phyloP scores from a whole-genome alignment of 92 coral and sea anemone species.

The Scolanthus callimorphus region DNA sequence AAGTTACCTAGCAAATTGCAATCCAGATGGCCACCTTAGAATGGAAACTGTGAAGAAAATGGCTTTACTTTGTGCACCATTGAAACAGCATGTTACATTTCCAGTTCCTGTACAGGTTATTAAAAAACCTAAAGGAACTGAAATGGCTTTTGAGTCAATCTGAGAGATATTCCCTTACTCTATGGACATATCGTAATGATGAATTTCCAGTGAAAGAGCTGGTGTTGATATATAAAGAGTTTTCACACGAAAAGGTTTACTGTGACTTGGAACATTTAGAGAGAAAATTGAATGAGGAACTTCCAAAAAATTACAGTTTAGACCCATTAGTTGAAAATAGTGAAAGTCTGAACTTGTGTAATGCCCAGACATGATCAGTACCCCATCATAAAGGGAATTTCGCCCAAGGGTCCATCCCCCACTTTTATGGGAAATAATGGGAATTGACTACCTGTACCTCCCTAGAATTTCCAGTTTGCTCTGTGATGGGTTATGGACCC shows the following conservation, averaged over 20 bases:
- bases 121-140: conserved; percentile 58
- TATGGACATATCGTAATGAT: conserved; percentile 72
- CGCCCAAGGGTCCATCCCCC: no score
- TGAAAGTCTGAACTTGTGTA: no score
- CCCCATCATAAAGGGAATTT: no score
- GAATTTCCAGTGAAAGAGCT: conserved; percentile 53
- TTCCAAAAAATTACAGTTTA: not conserved
- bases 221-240: conserved; percentile 40
- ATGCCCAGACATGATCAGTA: no score
- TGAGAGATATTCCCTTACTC: conserved; percentile 60
- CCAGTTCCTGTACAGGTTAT: conserved; percentile 75
- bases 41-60: conserved; percentile 65
- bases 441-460: no score
- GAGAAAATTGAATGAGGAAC: not conserved
- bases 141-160: conserved; percentile 74
- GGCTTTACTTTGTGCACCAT: conserved; percentile 40
- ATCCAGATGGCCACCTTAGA: conserved; percentile 34
- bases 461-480: no score
- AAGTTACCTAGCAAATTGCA: not conserved
- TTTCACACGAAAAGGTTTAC: conserved; percentile 60
- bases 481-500: no score
- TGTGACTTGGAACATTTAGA: conserved; percentile 30
- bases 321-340: not conserved
- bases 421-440: no score
- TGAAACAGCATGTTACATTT: conserved; percentile 70